phyloP scores from a whole-genome alignment of 1,140 invertebrate genomes.

The Tetragonula clypearis region DNA sequence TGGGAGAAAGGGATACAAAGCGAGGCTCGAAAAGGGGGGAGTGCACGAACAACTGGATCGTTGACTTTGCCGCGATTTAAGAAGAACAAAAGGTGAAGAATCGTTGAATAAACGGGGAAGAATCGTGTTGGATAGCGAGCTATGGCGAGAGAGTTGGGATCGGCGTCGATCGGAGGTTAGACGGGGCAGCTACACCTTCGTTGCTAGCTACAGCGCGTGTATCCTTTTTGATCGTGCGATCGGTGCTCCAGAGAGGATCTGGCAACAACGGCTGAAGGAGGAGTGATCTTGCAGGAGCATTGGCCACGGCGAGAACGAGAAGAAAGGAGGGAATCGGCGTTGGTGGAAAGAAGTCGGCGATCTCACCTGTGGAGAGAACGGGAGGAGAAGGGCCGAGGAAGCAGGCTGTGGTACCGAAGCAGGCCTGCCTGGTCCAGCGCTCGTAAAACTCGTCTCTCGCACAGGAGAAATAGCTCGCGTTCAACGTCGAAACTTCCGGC shows the following conservation, averaged over 20 bases:
- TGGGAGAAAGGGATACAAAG: not conserved
- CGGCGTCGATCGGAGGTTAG: not conserved
- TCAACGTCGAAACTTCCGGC: constrained; percentile 45
- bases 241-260: constrained; percentile 69
- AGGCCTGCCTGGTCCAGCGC: constrained; percentile 58
- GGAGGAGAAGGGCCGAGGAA: constrained; percentile 33
- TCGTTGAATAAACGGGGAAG: not conserved
- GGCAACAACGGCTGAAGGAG: constrained; percentile 72
- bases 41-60: not conserved
- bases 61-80: constrained; percentile 10
- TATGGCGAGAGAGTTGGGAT: not conserved
- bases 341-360: constrained; percentile 4
- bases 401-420: constrained; percentile 38
- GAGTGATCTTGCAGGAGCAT: constrained; percentile 72
- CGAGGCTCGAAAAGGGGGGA: not conserved
- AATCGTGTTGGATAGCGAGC: too few species aligned
- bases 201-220: constrained; percentile 50
- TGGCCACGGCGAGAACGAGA: constrained; percentile 55
- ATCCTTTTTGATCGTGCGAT: constrained; percentile 65
- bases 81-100: constrained; percentile 9
- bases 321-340: not conserved
- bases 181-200: not conserved
- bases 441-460: constrained; percentile 57
- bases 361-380: constrained; percentile 5
- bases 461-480: constrained; percentile 39